Conservation (phyloP, 2,797 vertebrate species). For the Lophotriccus pileatus region DNA sequence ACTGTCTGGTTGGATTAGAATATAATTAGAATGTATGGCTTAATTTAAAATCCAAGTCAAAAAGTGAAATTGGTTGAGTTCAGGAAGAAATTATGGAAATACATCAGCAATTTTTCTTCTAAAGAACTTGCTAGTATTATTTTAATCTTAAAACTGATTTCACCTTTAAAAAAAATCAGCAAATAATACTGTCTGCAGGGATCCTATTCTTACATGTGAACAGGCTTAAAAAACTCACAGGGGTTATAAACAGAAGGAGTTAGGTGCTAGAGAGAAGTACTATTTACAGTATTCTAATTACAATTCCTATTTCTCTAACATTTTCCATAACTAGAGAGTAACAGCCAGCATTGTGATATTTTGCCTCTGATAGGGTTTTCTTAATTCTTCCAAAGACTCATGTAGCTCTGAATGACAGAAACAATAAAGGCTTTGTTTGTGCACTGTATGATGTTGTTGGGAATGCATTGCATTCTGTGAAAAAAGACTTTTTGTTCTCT, state of each 20-base stretch:
- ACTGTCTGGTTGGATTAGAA: background rate
- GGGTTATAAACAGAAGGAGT: background rate
- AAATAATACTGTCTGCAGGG: background rate
- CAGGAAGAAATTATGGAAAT: background rate
- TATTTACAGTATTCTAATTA: background rate
- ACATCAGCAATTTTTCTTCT: background rate
- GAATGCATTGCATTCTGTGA: background rate
- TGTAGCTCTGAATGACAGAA: constrained; percentile 26
- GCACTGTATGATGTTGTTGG: background rate
- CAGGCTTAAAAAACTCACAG: background rate
- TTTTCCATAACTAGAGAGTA: background rate
- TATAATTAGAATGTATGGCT: background rate
- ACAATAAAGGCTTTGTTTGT: constrained; percentile 45
- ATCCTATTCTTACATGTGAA: background rate
- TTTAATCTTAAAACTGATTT: background rate
- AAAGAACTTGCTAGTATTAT: background rate
- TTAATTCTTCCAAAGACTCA: constrained; percentile 19
- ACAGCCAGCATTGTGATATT: constrained; percentile 14
- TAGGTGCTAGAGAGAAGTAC: background rate
- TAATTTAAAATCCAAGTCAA: background rate
- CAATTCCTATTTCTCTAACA: background rate
- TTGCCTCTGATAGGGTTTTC: constrained; percentile 14
- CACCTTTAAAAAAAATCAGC: background rate
- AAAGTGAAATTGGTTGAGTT: background rate
- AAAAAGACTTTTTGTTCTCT: constrained; percentile 3